Conservation (phyloP, 1,140 invertebrate species). For the Bombus superbus region DNA sequence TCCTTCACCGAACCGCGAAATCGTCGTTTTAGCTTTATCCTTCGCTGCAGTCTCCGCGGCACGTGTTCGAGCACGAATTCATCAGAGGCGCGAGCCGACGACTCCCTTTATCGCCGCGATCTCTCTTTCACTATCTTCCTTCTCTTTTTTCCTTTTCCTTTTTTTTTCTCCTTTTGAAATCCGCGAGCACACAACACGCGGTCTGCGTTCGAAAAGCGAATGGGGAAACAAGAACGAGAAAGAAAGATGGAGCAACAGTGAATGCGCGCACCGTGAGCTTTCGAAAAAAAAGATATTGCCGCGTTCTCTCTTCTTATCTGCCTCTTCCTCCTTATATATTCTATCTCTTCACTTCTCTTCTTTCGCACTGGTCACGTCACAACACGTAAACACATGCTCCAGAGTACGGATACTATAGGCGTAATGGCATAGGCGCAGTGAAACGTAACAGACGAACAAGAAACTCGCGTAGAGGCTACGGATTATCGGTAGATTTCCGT, state of each 20-base stretch:
- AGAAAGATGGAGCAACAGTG: not conserved
- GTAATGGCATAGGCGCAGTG: not conserved
- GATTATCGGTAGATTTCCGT: conserved; percentile 20
- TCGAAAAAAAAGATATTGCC: not conserved
- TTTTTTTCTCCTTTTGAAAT: not conserved
- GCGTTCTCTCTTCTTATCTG: not conserved
- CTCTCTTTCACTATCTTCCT: not conserved
- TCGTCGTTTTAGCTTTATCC: conserved; percentile 41
- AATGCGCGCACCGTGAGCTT: not conserved
- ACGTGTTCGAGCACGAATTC: conserved; percentile 23
- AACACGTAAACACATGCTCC: conserved; percentile 48
- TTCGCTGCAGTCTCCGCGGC: conserved; percentile 6
- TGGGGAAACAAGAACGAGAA: not conserved
- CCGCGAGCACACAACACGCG: not conserved
- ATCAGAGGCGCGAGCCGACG: not conserved
- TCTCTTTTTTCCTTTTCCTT: not conserved
- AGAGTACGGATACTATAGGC: no score
- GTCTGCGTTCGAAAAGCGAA: not conserved
- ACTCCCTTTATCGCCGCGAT: not conserved
- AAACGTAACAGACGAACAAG: conserved; percentile 22
- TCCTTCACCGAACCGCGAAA: conserved; percentile 52
- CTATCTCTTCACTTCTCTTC: not conserved
- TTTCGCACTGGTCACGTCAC: conserved; percentile 49
- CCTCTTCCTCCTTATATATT: not conserved
- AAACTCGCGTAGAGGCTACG: not conserved